Evolutionary conservation across 2,888 invertebrate genomes (phyloP).

Genomic region (Mystacides longicornis): DNA sequence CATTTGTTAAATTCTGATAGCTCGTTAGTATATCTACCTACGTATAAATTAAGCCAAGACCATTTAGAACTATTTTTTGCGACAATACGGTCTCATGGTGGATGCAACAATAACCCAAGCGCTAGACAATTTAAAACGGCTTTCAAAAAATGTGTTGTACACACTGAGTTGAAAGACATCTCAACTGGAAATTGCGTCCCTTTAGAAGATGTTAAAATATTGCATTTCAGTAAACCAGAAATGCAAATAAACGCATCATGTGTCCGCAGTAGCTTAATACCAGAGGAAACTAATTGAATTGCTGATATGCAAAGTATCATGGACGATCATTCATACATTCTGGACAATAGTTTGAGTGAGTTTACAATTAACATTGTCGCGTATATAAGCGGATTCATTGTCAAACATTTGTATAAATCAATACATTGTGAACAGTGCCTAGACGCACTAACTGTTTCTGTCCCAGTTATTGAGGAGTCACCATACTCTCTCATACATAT

Average conservation of each 20-base stretch:
- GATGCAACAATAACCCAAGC: conserved; percentile 3
- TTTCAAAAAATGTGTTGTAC: conserved; percentile 2
- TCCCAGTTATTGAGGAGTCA: too few relatives aligned
- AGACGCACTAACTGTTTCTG: too few relatives aligned
- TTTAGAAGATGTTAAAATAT: neutral
- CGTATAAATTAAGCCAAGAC: too few relatives aligned
- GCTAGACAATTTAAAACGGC: conserved; percentile 2
- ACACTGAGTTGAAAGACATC: neutral
- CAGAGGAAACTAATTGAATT: neutral
- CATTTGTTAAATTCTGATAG: neutral
- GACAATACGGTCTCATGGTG: neutral
- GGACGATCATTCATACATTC: neutral
- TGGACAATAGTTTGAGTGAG: too few relatives aligned
- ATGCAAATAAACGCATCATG: neutral
- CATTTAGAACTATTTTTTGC: neutral
- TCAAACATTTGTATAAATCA: too few relatives aligned
- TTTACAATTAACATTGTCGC: too few relatives aligned
- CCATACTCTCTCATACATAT: too few relatives aligned
- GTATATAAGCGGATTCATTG: too few relatives aligned
- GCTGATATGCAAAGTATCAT: neutral
- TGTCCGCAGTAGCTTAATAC: neutral
- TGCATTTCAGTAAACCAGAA: conserved; percentile 3
- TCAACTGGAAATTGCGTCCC: conserved; percentile 2
- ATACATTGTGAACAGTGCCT: too few relatives aligned
- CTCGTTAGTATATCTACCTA: neutral